Evolutionary conservation across 2,888 invertebrate species (phyloP).

Genomic region (Gandaritis pyraliata): DNA sequence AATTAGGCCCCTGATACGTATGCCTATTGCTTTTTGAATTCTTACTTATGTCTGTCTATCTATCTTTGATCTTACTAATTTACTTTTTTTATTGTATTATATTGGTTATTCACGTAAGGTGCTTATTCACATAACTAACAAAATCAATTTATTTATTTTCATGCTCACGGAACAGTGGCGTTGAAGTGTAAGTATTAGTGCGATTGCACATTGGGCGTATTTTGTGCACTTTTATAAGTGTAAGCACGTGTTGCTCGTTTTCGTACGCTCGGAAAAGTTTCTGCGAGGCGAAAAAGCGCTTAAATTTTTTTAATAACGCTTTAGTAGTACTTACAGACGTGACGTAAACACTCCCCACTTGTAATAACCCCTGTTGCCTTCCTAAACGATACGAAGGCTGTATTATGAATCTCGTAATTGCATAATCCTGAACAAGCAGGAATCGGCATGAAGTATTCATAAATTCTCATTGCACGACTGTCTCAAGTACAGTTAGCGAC

Average conservation of each 20-base stretch:
- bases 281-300: too few relatives aligned
- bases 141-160: constrained; percentile 54
- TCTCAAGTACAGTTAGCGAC: constrained; percentile 15
- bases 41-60: too few relatives aligned
- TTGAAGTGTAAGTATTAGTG: constrained; percentile 77
- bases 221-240: too few relatives aligned
- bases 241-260: background rate
- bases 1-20: too few relatives aligned
- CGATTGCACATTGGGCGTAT: too few relatives aligned
- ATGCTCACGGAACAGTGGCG: constrained; percentile 73
- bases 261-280: background rate
- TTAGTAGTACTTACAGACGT: too few relatives aligned
- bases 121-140: constrained; percentile 37
- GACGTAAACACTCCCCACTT: too few relatives aligned
- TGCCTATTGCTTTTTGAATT: too few relatives aligned
- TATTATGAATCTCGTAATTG: constrained; percentile 4
- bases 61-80: too few relatives aligned
- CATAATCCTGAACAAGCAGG: constrained; percentile 17
- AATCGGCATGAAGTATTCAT: constrained; percentile 35
- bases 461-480: constrained; percentile 25
- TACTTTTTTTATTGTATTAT: too few relatives aligned
- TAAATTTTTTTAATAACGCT: background rate
- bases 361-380: too few relatives aligned
- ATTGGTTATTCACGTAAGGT: too few relatives aligned
- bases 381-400: background rate